These are phyloP conservation scores for Channa argus DNA, from an alignment of 2,113 vertebrate genomes.

Conservation along the genomic window DNA sequence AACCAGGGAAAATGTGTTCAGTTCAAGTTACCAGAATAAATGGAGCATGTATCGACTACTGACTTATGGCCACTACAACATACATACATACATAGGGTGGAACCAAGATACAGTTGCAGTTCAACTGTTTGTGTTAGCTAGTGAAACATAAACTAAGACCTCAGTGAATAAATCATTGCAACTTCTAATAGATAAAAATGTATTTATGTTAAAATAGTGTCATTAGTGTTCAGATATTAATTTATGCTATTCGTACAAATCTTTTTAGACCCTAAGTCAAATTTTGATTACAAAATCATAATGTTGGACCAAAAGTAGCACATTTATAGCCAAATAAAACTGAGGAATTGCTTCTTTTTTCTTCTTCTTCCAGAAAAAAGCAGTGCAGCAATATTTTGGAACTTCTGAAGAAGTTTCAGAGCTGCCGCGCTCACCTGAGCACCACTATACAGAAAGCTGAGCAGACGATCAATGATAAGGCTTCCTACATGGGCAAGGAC, in stretches of 20 bases:
- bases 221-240: too few relatives aligned
- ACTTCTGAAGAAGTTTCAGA: constrained; percentile 92
- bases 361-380: constrained; percentile 81
- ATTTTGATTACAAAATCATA: neutral
- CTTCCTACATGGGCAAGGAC: constrained; percentile 94
- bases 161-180: neutral
- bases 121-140: neutral
- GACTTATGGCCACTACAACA: neutral
- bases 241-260: neutral
- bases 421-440: constrained; percentile 84
- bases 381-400: constrained; percentile 88
- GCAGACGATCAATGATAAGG: constrained; percentile 84
- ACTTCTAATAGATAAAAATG: neutral
- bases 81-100: neutral
- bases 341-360: neutral
- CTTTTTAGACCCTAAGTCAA: neutral
- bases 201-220: too few relatives aligned
- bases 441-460: constrained; percentile 91
- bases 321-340: neutral
- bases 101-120: neutral
- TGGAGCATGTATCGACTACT: neutral
- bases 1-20: neutral
- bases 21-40: neutral
- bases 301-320: neutral
- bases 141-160: neutral